Percentiles rank a stretch among this genome's conserved stretches.
phyloP scores from a whole-genome alignment of 2,113 vertebrate species.

The Coreoperca whiteheadi region DNA sequence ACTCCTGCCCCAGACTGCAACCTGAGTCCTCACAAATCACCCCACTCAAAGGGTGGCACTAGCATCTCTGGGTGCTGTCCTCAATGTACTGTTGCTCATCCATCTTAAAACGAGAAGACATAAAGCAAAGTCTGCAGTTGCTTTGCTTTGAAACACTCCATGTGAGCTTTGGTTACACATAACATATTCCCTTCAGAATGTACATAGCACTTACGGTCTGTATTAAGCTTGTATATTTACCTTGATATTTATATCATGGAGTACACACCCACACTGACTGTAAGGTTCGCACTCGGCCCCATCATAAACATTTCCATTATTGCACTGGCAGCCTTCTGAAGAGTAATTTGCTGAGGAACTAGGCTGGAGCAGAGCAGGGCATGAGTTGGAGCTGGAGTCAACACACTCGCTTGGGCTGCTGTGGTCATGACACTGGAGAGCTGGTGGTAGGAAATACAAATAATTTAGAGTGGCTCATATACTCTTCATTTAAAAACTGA shows the following conservation, averaged over 20 bases:
- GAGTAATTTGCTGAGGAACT: conserved; percentile 21
- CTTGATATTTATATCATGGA: conserved; percentile 51
- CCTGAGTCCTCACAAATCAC: conserved; percentile 38
- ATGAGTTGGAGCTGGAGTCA: conserved; percentile 52
- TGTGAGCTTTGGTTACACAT: not conserved
- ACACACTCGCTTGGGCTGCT: conserved; percentile 75
- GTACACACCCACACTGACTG: conserved; percentile 63
- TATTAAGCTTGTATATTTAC: conserved; percentile 5
- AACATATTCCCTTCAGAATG: not conserved
- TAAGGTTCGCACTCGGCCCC: conserved; percentile 45
- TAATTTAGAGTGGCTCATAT: not conserved
- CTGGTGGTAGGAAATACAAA: conserved; percentile 43
- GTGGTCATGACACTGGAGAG: conserved; percentile 64
- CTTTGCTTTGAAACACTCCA: not conserved
- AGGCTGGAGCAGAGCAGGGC: conserved; percentile 53
- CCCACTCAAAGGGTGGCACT: conserved; percentile 41
- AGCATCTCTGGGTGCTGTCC: conserved; percentile 49
- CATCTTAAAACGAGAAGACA: not conserved
- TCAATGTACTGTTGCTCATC: conserved; percentile 39
- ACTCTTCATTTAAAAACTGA: not conserved
- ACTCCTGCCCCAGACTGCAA: conserved; percentile 27
- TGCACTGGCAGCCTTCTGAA: conserved; percentile 71
- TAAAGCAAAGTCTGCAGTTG: not conserved
- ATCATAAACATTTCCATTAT: conserved; percentile 56
- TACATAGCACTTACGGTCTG: not conserved